Percentiles rank a stretch among this genome's conserved stretches.
phyloP scores from a whole-genome alignment of 2,797 vertebrate species.

The Alosa sapidissima region DNA sequence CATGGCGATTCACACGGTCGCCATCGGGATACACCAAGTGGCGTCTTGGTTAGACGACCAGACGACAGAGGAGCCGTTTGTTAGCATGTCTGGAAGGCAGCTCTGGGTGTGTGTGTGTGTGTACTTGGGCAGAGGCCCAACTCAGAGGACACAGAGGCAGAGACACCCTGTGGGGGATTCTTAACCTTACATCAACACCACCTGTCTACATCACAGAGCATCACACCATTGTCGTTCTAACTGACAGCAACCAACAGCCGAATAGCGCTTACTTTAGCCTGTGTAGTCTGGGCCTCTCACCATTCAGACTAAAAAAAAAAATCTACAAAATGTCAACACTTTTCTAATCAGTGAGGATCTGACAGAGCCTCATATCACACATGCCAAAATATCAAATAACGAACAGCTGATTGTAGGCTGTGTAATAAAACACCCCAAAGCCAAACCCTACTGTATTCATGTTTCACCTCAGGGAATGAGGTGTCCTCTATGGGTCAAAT shows the following conservation, averaged over 20 bases:
- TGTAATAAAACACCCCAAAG: not conserved
- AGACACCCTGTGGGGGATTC: not conserved
- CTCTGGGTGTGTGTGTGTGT: constrained; percentile 10
- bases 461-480: not conserved
- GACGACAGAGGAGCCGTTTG: constrained; percentile 46
- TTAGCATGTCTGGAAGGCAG: constrained; percentile 20
- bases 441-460: not conserved
- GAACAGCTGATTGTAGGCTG: not conserved
- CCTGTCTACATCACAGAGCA: not conserved
- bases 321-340: not conserved
- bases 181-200: not conserved
- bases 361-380: not conserved
- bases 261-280: not conserved
- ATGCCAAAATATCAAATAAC: not conserved
- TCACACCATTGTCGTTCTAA: not conserved
- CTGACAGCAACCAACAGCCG: not conserved
- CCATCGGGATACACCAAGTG: constrained; percentile 38
- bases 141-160: not conserved
- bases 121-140: not conserved
- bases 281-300: not conserved
- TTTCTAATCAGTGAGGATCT: not conserved
- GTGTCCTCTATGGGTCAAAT: too few species aligned
- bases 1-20: constrained; percentile 50
- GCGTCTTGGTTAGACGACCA: constrained; percentile 49
- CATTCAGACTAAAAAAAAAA: not conserved